These are phyloP conservation scores for Oreochromis mossambicus DNA, from an alignment of 2,797 vertebrate genomes.

Conservation along the genomic window DNA sequence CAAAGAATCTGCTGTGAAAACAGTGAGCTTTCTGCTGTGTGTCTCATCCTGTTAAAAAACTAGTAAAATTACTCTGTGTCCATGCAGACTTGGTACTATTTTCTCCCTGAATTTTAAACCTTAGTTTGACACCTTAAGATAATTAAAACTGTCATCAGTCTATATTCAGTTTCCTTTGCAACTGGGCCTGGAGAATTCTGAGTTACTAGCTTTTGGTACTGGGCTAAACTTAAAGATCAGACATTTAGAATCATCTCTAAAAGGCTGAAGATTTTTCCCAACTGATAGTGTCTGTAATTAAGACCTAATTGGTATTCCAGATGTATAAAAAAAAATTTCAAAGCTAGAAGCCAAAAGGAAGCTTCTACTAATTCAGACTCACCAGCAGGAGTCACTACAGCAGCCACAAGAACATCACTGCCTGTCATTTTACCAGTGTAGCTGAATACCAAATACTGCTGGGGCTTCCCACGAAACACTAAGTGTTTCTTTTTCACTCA, in stretches of 20 bases:
- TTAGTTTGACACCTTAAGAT: not conserved
- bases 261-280: not conserved
- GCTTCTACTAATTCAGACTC: not conserved
- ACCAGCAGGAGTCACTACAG: not conserved
- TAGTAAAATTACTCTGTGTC: not conserved
- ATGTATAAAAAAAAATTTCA: not conserved
- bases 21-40: accelerated
- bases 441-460: not conserved
- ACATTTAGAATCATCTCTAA: not conserved
- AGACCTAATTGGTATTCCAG: not conserved
- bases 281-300: not conserved
- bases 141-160: not conserved
- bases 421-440: not conserved
- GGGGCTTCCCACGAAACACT: not conserved
- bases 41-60: not conserved
- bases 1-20: accelerated
- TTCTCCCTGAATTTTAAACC: not conserved
- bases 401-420: not conserved
- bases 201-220: not conserved
- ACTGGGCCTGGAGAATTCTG: accelerated
- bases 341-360: not conserved
- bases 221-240: not conserved
- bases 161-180: not conserved
- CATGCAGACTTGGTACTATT: not conserved
- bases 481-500: not conserved